A percentile compares a stretch with the other conserved stretches of the same genome.
These are phyloP conservation scores for Ectropis grisescens DNA, from an alignment of 1,140 invertebrate genomes.

Conservation along the genomic window DNA sequence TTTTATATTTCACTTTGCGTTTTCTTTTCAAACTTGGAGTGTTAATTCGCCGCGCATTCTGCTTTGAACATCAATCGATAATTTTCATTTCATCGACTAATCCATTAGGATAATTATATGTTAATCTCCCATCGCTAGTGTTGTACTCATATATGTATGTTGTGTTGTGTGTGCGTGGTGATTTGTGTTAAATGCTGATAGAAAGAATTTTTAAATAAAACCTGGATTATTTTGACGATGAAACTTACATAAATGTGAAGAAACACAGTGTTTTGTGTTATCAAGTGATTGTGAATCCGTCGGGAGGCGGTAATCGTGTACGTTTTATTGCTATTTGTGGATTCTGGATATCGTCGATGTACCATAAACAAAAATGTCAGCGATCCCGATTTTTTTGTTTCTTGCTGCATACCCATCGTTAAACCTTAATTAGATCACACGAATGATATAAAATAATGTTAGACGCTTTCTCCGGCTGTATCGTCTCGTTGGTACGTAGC, in stretches of 20 bases:
- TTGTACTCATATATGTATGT: constrained; percentile 64
- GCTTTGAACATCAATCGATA: too few relatives aligned
- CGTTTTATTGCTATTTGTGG: constrained; percentile 69
- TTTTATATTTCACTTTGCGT: too few relatives aligned
- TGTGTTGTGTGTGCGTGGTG: constrained; percentile 70
- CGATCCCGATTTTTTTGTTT: constrained; percentile 71
- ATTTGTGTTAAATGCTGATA: constrained; percentile 67
- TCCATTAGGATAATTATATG: too few relatives aligned
- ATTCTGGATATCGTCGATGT: constrained; percentile 69
- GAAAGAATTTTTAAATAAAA: constrained; percentile 62
- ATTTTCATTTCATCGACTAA: too few relatives aligned
- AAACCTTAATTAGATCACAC: constrained; percentile 67
- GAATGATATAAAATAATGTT: constrained; percentile 65
- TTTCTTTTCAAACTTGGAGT: too few relatives aligned
- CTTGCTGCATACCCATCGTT: constrained; percentile 61
- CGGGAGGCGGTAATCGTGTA: constrained; percentile 68
- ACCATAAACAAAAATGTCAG: constrained; percentile 73
- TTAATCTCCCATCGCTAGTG: too few relatives aligned
- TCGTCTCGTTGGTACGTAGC: constrained; percentile 34
- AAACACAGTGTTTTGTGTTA: constrained; percentile 61
- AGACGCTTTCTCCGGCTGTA: constrained; percentile 51
- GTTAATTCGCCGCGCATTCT: too few relatives aligned
- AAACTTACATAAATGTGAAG: constrained; percentile 65
- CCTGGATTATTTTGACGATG: constrained; percentile 57
- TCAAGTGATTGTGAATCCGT: constrained; percentile 65